A percentile compares a stretch with the other conserved stretches of the same genome.
These are phyloP conservation scores for Onychorhynchus coronatus DNA, from an alignment of 2,113 vertebrate genomes.

Conservation along the genomic window DNA sequence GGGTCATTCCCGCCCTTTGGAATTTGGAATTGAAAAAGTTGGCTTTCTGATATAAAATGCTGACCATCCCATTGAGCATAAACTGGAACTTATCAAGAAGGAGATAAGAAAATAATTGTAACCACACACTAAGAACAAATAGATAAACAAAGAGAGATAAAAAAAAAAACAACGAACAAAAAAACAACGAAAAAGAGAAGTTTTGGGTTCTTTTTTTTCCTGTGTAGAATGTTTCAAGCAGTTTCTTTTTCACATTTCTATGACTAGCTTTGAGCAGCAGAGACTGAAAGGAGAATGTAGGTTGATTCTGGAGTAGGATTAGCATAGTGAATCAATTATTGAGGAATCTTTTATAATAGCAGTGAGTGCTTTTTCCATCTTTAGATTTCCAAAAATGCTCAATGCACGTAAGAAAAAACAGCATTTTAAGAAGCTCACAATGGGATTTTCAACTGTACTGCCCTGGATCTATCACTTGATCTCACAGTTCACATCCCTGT, in stretches of 20 bases:
- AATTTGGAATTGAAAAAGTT: not conserved
- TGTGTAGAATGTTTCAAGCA: not conserved
- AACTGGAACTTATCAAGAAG: not conserved
- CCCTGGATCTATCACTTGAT: slow-evolving; percentile 19
- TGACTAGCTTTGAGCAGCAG: not conserved
- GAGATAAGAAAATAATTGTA: not conserved
- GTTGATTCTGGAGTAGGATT: not conserved
- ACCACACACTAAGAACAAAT: not conserved
- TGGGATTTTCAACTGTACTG: not conserved
- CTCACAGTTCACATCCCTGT: not conserved
- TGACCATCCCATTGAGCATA: not conserved
- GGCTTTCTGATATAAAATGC: not conserved
- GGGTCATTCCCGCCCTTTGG: not conserved
- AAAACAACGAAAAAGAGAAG: not conserved
- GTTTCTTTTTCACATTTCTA: not conserved
- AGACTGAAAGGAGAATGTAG: not conserved
- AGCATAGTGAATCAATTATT: slow-evolving; percentile 24
- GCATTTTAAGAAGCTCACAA: not conserved
- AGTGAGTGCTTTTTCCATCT: not conserved
- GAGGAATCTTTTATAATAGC: not conserved
- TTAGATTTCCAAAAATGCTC: not conserved
- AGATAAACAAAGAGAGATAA: fast-evolving
- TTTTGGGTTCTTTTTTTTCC: not conserved
- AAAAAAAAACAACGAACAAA: not conserved
- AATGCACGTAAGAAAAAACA: not conserved